Conservation (phyloP, 2,113 vertebrate species). For the Alexandromys fortis region DNA sequence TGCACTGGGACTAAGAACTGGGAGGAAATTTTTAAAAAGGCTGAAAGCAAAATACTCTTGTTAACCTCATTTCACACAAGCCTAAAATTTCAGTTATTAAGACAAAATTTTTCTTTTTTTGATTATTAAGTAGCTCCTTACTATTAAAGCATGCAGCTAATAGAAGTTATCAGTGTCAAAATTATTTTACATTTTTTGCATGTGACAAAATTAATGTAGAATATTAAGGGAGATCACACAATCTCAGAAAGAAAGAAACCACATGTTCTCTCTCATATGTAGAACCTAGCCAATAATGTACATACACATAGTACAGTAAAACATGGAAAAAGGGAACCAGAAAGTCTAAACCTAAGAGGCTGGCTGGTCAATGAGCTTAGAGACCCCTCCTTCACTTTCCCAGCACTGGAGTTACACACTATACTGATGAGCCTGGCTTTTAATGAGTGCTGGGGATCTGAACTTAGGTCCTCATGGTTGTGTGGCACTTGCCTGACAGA, state of each 20-base stretch:
- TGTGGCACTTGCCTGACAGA: too few species aligned
- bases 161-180: slow-evolving; percentile 15
- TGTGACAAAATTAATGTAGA: background rate
- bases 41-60: slow-evolving; percentile 21
- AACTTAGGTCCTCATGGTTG: background rate
- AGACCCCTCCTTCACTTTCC: background rate
- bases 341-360: background rate
- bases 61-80: slow-evolving; percentile 4
- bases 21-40: background rate
- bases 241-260: background rate
- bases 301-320: background rate
- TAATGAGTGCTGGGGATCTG: background rate
- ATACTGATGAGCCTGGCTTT: background rate
- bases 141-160: background rate
- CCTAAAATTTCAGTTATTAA: slow-evolving; percentile 13
- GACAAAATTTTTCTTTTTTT: background rate
- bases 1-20: background rate
- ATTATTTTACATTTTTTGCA: background rate
- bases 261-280: background rate
- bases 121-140: background rate
- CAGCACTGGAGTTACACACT: background rate
- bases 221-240: background rate
- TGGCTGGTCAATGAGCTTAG: background rate
- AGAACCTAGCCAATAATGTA: background rate
- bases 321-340: background rate